These are phyloP conservation scores for Harmothoe impar DNA, from an alignment of 2,888 invertebrate genomes.

Conservation along the genomic window DNA sequence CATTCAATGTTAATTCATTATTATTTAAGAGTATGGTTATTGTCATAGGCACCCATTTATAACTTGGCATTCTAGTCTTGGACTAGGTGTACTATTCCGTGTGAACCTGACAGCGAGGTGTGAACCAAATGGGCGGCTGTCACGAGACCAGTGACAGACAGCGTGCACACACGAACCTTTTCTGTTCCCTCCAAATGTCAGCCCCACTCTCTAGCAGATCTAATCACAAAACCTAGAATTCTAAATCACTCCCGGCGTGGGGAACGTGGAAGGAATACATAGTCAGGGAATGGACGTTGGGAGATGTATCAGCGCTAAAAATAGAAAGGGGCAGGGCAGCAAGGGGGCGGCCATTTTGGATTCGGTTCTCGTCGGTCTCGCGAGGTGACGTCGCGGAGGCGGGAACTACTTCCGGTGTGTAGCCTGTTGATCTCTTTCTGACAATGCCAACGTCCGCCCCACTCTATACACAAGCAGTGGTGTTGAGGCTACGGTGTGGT, in stretches of 20 bases:
- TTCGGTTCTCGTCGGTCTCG: neutral
- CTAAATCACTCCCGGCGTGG: neutral
- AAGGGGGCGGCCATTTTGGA: conserved; percentile 56
- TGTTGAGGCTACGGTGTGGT: neutral
- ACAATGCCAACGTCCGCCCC: conserved; percentile 1
- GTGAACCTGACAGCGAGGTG: too few relatives aligned
- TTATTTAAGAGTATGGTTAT: too few relatives aligned
- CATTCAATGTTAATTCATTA: too few relatives aligned
- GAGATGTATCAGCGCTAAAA: neutral
- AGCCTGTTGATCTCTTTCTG: neutral
- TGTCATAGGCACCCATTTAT: too few relatives aligned
- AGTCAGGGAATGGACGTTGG: neutral
- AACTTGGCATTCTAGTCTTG: too few relatives aligned
- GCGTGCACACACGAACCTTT: neutral
- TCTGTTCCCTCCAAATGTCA: neutral
- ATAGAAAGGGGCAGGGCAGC: neutral
- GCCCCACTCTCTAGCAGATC: neutral
- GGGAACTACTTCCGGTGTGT: conserved; percentile 28
- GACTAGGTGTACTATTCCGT: too few relatives aligned
- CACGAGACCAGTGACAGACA: neutral
- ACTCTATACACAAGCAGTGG: neutral
- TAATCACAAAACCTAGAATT: neutral
- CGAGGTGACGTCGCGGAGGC: neutral
- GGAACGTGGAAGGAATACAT: neutral
- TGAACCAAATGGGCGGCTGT: neutral